A percentile compares a stretch with the other conserved stretches of the same genome.
Conservation (phyloP, 30 jellyfish, hydroid and myxozoan genomes). For the Aurelia sp. region DNA sequence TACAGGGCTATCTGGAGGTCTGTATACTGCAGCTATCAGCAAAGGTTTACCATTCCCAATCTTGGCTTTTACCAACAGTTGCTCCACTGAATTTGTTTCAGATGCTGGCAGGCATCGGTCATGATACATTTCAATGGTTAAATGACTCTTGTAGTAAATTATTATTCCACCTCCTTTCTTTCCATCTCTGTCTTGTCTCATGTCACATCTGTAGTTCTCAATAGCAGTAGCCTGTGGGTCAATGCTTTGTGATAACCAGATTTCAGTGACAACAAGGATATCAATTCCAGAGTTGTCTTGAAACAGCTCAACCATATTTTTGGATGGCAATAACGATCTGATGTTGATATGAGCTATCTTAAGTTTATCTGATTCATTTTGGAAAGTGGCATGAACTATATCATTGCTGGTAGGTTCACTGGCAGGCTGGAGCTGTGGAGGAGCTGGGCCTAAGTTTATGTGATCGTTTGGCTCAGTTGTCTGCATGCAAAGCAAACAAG, state of each 20-base stretch:
- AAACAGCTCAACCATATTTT: not conserved
- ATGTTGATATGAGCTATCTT: constrained; percentile 18
- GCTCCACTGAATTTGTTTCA: constrained; percentile 19
- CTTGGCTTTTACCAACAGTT: constrained; percentile 14
- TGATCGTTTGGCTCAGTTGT: constrained; percentile 2
- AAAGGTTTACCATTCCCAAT: not conserved
- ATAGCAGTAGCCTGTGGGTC: no score
- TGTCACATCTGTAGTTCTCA: not conserved
- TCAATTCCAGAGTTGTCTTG: not conserved
- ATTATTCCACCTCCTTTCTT: not conserved
- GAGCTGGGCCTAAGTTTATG: constrained; percentile 19
- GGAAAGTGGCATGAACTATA: constrained; percentile 3
- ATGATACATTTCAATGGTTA: not conserved
- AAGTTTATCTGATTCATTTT: constrained; percentile 2
- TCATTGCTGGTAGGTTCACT: constrained; percentile 6
- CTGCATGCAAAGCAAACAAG: constrained; percentile 3
- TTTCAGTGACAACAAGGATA: constrained; percentile 9
- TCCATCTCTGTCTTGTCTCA: constrained; percentile 8
- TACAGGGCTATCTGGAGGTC: constrained; percentile 13
- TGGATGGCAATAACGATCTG: constrained; percentile 3
- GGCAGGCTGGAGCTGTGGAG: constrained; percentile 6
- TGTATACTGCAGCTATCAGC: constrained; percentile 19
- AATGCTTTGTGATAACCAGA: no score
- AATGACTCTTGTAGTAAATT: constrained; percentile 8
- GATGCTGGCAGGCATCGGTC: constrained; percentile 12